Percentiles rank a stretch among this genome's conserved stretches.
Conservation (phyloP, 2,113 vertebrate genomes). For the Melanotaenia duboulayi region DNA sequence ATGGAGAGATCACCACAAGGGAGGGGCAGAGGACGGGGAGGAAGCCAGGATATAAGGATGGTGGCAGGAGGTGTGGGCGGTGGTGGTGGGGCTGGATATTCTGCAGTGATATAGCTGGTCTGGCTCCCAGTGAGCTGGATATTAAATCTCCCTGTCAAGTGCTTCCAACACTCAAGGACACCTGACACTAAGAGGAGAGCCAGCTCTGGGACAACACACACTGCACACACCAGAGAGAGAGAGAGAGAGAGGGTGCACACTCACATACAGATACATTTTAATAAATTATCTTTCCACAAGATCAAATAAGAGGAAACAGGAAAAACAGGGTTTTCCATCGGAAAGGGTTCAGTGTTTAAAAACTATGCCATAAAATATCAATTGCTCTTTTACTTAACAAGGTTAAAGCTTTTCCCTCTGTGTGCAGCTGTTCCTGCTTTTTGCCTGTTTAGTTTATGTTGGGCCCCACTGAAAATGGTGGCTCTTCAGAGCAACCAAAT, state of each 20-base stretch:
- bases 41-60: slow-evolving; percentile 65
- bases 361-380: slow-evolving; percentile 24
- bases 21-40: slow-evolving; percentile 65
- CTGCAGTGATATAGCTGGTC: slow-evolving; percentile 90
- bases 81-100: slow-evolving; percentile 62
- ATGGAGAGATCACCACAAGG: slow-evolving; percentile 86
- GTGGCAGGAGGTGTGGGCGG: slow-evolving; percentile 40
- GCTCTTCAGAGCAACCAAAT: slow-evolving; percentile 89
- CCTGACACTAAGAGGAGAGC: slow-evolving; percentile 74
- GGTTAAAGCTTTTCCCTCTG: slow-evolving; percentile 37
- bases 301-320: slow-evolving; percentile 21
- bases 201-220: slow-evolving; percentile 54
- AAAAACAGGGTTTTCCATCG: slow-evolving; percentile 2
- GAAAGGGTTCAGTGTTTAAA: slow-evolving; percentile 5
- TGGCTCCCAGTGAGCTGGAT: slow-evolving; percentile 89
- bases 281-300: not conserved
- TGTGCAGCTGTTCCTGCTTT: slow-evolving; percentile 46
- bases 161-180: slow-evolving; percentile 89
- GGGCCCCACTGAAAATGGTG: slow-evolving; percentile 65
- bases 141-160: slow-evolving; percentile 94
- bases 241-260: not conserved
- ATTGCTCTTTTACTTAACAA: slow-evolving; percentile 47
- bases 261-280: slow-evolving; percentile 26
- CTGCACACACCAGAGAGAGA: slow-evolving; percentile 34
- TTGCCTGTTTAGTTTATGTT: slow-evolving; percentile 54